phyloP scores from a whole-genome alignment of 64 coral and sea anemone genomes.

The Montipora cactus region DNA sequence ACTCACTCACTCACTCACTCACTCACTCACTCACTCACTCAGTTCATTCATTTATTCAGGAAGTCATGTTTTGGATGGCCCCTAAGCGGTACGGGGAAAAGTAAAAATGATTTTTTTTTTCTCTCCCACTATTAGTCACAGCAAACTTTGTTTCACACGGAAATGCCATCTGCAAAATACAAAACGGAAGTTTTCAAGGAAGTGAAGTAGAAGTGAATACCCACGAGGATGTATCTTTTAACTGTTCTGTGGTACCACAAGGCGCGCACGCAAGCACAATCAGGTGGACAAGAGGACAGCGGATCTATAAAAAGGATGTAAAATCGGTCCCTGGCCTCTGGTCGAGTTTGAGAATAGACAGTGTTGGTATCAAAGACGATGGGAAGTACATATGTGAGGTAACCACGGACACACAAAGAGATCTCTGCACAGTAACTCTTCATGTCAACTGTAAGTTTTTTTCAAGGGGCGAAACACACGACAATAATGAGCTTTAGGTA shows the following conservation, averaged over 20 bases:
- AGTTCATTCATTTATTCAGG: too few relatives aligned
- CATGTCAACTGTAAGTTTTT: slow-evolving; percentile 11
- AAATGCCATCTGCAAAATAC: slow-evolving; percentile 11
- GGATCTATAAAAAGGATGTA: neutral
- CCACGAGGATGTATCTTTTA: neutral
- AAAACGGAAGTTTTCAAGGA: neutral
- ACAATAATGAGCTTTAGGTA: neutral
- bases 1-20: too few relatives aligned
- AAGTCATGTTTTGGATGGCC: too few relatives aligned
- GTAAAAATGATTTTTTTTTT: neutral
- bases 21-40: too few relatives aligned
- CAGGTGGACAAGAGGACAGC: neutral
- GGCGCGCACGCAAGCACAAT: neutral
- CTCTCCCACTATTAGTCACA: neutral
- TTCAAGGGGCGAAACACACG: neutral
- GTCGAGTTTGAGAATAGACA: neutral
- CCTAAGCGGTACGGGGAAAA: neutral
- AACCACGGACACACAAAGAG: neutral
- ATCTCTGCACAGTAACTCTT: neutral
- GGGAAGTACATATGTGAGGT: slow-evolving; percentile 17
- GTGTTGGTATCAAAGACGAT: neutral
- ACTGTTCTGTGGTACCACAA: slow-evolving; percentile 15
- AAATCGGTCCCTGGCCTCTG: neutral
- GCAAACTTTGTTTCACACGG: neutral
- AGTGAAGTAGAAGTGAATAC: neutral